A percentile compares a stretch with the other conserved stretches of the same genome.
phyloP scores from a whole-genome alignment of 2,888 invertebrate species.

The Andricus quercusramuli region DNA sequence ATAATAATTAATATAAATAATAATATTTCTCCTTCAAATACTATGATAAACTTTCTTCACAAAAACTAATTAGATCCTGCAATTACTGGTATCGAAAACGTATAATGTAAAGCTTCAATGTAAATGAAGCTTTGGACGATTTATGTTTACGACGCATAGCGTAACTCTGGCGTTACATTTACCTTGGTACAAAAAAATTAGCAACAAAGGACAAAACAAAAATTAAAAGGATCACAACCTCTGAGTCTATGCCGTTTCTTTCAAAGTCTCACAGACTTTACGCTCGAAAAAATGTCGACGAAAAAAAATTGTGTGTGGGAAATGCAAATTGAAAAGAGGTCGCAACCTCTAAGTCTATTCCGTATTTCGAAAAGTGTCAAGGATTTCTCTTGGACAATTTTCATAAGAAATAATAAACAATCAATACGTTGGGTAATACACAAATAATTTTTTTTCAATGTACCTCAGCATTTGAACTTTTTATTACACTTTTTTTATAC shows the following conservation, averaged over 20 bases:
- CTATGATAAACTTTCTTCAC: background rate
- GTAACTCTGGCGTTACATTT: background rate
- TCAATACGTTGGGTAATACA: too few relatives aligned
- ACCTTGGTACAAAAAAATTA: background rate
- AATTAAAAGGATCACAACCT: constrained; percentile 14
- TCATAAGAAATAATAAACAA: too few relatives aligned
- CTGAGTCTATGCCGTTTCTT: background rate
- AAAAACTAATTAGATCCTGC: background rate
- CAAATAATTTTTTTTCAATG: too few relatives aligned
- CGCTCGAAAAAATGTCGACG: background rate
- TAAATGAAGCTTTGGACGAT: background rate
- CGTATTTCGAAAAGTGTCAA: too few relatives aligned
- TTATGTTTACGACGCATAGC: constrained; percentile 11
- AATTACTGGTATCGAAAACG: background rate
- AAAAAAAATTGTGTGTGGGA: constrained; percentile 14
- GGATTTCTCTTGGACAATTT: background rate
- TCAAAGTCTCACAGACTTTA: background rate
- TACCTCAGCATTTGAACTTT: background rate
- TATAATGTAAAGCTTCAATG: background rate
- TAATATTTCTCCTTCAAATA: background rate
- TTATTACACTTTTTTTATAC: background rate
- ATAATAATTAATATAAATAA: too few relatives aligned
- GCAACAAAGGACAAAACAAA: constrained; percentile 7
- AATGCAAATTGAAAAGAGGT: constrained; percentile 27
- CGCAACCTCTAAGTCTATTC: constrained; percentile 4